Evolutionary conservation across 2,113 vertebrate genomes (phyloP).

Genomic region (Seriola quinqueradiata): DNA sequence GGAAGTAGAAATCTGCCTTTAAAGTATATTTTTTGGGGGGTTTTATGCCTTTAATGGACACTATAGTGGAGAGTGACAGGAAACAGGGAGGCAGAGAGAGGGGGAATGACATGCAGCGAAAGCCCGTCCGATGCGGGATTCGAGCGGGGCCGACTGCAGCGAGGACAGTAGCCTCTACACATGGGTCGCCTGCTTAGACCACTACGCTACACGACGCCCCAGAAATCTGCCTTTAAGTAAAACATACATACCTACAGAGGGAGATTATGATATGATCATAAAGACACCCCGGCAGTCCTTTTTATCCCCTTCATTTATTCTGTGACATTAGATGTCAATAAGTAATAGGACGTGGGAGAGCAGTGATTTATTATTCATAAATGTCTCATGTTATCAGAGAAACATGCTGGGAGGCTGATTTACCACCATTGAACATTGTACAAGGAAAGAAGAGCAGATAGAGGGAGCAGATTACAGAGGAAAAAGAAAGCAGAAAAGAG

Average conservation of each 20-base stretch:
- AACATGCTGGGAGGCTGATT: slow-evolving; percentile 48
- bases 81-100: too few relatives aligned
- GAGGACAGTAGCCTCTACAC: too few relatives aligned
- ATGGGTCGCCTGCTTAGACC: too few relatives aligned
- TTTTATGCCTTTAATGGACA: too few relatives aligned
- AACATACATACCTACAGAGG: slow-evolving; percentile 1
- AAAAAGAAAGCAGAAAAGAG: not conserved
- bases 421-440: slow-evolving; percentile 31
- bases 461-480: slow-evolving; percentile 2
- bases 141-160: too few relatives aligned
- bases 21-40: too few relatives aligned
- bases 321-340: slow-evolving; percentile 58
- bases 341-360: slow-evolving; percentile 52
- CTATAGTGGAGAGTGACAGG: too few relatives aligned
- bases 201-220: too few relatives aligned
- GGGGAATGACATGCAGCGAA: too few relatives aligned
- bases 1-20: not conserved
- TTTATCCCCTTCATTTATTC: slow-evolving; percentile 41
- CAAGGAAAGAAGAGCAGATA: slow-evolving; percentile 19
- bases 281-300: slow-evolving; percentile 24
- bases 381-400: slow-evolving; percentile 50
- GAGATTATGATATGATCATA: not conserved
- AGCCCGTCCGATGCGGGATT: too few relatives aligned
- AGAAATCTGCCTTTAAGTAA: not conserved
- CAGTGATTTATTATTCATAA: slow-evolving; percentile 66